Conservation (phyloP, 1,140 invertebrate genomes). For the Mercenaria mercenaria region DNA sequence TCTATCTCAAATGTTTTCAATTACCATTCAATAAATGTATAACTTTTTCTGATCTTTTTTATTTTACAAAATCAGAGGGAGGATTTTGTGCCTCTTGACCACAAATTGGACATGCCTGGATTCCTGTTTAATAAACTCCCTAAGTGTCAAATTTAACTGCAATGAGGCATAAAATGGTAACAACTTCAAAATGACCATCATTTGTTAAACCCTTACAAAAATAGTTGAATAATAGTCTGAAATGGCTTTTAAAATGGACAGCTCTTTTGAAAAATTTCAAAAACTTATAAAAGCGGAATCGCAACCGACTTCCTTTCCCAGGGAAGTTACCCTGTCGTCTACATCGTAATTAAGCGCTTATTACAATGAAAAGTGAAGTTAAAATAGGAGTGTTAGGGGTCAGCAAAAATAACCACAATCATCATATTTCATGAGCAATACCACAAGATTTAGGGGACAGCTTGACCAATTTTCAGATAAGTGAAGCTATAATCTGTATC, state of each 20-base stretch:
- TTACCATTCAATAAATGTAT: no score
- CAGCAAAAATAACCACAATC: slow-evolving; percentile 6
- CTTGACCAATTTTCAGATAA: background rate
- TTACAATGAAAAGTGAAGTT: slow-evolving; percentile 33
- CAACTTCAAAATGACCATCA: slow-evolving; percentile 34
- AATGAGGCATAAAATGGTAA: background rate
- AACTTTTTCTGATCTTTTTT: no score
- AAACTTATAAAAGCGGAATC: background rate
- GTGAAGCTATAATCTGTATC: background rate
- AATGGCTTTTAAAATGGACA: background rate
- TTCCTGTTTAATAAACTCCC: no score
- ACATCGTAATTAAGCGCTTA: background rate
- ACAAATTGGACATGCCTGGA: no score
- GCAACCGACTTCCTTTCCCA: slow-evolving; percentile 39
- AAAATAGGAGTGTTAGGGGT: slow-evolving; percentile 23
- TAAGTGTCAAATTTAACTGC: background rate
- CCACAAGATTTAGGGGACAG: background rate
- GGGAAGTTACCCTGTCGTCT: background rate
- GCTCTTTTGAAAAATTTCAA: slow-evolving; percentile 1
- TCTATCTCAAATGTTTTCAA: no score
- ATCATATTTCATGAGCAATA: slow-evolving; percentile 28
- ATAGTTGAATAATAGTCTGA: background rate
- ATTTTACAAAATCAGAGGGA: no score
- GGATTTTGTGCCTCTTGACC: no score
- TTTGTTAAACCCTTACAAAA: slow-evolving; percentile 30